Evolutionary conservation across 2,797 vertebrate genomes (phyloP).

Genomic region (Delichon dasypus): DNA sequence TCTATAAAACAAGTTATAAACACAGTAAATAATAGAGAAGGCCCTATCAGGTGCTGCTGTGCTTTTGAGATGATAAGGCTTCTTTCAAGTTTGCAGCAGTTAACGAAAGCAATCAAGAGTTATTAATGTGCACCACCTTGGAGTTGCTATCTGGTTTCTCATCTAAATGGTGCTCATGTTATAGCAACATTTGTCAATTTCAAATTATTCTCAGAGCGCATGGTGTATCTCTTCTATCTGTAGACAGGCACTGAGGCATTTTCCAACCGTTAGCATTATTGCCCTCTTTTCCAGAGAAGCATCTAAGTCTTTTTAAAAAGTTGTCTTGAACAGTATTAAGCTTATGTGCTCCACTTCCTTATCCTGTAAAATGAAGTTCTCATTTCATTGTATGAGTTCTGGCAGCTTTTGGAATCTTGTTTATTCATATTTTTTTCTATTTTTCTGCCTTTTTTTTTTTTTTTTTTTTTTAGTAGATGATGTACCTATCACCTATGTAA

Average conservation of each 20-base stretch:
- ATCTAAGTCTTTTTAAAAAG: not conserved
- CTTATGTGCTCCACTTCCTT: not conserved
- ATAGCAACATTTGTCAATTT: constrained; percentile 45
- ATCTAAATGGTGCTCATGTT: constrained; percentile 39
- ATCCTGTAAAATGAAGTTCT: not conserved
- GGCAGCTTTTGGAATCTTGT: not conserved
- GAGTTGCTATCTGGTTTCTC: constrained; percentile 8
- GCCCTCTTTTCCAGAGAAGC: not conserved
- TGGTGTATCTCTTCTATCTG: constrained; percentile 10
- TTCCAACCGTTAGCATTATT: not conserved
- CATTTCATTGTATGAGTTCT: not conserved
- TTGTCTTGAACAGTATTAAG: not conserved
- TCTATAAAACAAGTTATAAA: not conserved
- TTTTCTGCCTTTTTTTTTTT: not conserved
- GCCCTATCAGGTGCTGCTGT: not conserved
- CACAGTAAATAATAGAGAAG: not conserved
- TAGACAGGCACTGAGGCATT: not conserved
- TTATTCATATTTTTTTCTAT: not conserved
- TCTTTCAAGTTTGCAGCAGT: constrained; percentile 19
- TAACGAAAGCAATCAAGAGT: constrained; percentile 2
- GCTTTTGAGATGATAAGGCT: constrained; percentile 36
- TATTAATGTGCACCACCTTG: constrained; percentile 27
- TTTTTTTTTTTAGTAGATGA: not conserved
- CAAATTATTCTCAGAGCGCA: constrained; percentile 22
- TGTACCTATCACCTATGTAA: not conserved